Evolutionary conservation across 2,113 vertebrate genomes (phyloP).

Genomic region (Melanocharis versteri): DNA sequence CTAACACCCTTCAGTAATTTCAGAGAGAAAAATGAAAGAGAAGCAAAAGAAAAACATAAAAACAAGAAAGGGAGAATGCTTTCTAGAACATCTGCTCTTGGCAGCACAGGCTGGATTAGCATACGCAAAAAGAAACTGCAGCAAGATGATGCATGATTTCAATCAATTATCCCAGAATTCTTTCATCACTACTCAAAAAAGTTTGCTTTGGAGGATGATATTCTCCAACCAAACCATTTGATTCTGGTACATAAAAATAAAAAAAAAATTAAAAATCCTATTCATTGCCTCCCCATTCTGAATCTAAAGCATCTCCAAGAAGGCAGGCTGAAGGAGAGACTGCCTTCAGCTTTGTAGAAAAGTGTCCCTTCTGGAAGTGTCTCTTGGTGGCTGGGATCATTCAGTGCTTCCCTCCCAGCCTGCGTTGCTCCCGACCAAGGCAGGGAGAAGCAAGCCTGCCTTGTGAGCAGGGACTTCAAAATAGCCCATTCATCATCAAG

Average conservation of each 20-base stretch:
- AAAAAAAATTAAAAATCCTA: not conserved
- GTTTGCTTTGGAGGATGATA: not conserved
- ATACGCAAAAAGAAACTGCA: not conserved
- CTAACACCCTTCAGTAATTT: not conserved
- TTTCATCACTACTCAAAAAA: not conserved
- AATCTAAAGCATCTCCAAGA: not conserved
- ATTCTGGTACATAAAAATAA: not conserved
- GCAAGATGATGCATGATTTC: not conserved
- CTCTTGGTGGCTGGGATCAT: not conserved
- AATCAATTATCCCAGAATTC: not conserved
- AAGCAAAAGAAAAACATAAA: not conserved
- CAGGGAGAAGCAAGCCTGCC: not conserved
- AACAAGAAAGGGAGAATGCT: not conserved
- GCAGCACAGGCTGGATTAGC: not conserved
- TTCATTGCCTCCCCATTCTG: not conserved
- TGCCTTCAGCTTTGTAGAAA: not conserved
- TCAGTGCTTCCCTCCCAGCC: not conserved
- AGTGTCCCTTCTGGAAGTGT: not conserved
- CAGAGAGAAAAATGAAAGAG: not conserved
- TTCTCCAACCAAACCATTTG: not conserved
- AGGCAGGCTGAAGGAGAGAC: not conserved
- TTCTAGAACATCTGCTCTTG: not conserved
- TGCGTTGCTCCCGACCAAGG: accelerated
- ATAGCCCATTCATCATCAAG: not conserved
- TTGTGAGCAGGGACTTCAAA: not conserved